Percentiles rank a stretch among this genome's conserved stretches.
Evolutionary conservation across 2,797 vertebrate genomes (phyloP).

Genomic region (Limnodromus scolopaceus): DNA sequence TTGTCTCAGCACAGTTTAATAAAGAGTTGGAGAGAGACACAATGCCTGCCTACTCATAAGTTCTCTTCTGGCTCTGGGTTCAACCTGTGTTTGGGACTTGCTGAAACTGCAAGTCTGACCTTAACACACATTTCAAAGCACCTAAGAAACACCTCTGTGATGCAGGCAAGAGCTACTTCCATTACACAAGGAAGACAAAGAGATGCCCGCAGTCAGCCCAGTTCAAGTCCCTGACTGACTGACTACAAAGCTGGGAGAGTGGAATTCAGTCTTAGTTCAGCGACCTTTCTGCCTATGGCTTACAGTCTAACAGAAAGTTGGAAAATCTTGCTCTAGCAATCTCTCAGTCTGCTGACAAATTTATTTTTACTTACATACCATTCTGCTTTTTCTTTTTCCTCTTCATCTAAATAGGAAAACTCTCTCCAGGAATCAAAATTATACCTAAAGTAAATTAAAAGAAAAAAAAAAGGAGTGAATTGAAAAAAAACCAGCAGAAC

Average conservation of each 20-base stretch:
- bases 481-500: not conserved
- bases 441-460: conserved; percentile 83
- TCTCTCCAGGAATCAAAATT: conserved; percentile 99
- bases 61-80: not conserved
- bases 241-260: not conserved
- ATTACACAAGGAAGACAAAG: not conserved
- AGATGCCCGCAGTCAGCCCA: not conserved
- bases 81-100: not conserved
- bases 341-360: not conserved
- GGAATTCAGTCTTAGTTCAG: not conserved
- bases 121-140: not conserved
- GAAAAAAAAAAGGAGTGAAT: not conserved
- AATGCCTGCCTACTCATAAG: not conserved
- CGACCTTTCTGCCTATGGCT: not conserved
- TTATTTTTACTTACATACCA: conserved; percentile 83
- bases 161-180: not conserved
- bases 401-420: conserved; percentile 98
- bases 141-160: not conserved
- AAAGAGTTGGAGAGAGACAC: not conserved
- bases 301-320: not conserved
- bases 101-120: not conserved
- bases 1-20: not conserved
- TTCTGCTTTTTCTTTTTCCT: conserved; percentile 99
- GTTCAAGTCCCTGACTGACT: not conserved
- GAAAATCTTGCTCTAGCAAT: conserved; percentile 15